These are phyloP conservation scores for Xiphophorus birchmanni DNA, from an alignment of 2,797 vertebrate species.

Conservation along the genomic window DNA sequence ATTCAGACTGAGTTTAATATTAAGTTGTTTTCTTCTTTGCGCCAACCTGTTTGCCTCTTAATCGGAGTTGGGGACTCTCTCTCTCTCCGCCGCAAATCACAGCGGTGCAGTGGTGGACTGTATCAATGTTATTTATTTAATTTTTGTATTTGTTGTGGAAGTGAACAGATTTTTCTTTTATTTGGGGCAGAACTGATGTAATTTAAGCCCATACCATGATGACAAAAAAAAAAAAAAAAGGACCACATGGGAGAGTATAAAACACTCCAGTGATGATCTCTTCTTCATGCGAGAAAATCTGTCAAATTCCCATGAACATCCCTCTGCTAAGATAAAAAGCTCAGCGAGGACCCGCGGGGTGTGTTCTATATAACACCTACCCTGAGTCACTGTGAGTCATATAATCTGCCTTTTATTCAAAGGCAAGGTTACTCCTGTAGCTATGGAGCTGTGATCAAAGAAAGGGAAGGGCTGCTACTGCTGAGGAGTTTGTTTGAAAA, in stretches of 20 bases:
- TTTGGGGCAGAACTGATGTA: slow-evolving; percentile 6
- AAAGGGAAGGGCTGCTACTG: slow-evolving; percentile 26
- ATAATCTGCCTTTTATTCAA: slow-evolving; percentile 66
- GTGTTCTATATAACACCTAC: slow-evolving; percentile 63
- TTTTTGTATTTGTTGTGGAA: background rate
- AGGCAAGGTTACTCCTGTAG: slow-evolving; percentile 49
- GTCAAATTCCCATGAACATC: slow-evolving; percentile 34
- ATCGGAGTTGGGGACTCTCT: background rate
- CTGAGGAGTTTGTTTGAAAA: slow-evolving; percentile 18
- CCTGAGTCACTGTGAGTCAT: slow-evolving; percentile 77
- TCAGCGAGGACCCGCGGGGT: slow-evolving; percentile 54
- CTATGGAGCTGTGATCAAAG: slow-evolving; percentile 70
- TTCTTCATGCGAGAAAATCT: slow-evolving; percentile 39
- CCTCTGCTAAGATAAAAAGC: slow-evolving; percentile 54
- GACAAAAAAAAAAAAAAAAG: slow-evolving; percentile 27
- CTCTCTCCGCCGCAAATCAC: background rate
- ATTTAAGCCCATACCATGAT: slow-evolving; percentile 26
- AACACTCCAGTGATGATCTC: slow-evolving; percentile 12
- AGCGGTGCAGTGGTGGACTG: background rate
- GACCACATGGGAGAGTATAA: slow-evolving; percentile 40
- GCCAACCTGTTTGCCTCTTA: background rate
- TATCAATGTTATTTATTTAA: background rate
- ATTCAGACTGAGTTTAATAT: background rate
- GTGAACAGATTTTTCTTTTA: background rate
- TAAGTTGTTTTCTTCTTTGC: background rate